Percentiles rank a stretch among this genome's conserved stretches.
Conservation (phyloP, 2,888 invertebrate species). For the Pardosa pseudoannulata region DNA sequence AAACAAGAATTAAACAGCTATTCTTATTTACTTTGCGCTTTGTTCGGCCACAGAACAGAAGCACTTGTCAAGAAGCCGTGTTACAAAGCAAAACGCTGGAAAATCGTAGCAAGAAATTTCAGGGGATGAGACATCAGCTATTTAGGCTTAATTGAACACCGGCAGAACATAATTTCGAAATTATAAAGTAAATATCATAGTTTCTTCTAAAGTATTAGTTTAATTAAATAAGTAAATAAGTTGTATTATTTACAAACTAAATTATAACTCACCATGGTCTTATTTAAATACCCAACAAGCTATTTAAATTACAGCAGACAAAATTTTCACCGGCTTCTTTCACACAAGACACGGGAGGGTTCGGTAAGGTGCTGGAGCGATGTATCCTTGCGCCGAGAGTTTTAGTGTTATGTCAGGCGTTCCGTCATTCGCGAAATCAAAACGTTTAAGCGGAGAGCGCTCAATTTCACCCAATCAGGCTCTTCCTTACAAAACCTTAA, state of each 20-base stretch:
- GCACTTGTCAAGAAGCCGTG: slow-evolving; percentile 27
- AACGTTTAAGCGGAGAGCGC: slow-evolving; percentile 55
- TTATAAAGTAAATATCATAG: background rate
- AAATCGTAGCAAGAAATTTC: slow-evolving; percentile 19
- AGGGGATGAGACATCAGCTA: slow-evolving; percentile 25
- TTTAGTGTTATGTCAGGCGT: slow-evolving; percentile 40
- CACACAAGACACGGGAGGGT: slow-evolving; percentile 68
- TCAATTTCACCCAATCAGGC: slow-evolving; percentile 53
- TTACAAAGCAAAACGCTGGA: background rate
- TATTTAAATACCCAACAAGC: slow-evolving; percentile 67
- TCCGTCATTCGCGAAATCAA: slow-evolving; percentile 65
- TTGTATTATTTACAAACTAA: slow-evolving; percentile 19
- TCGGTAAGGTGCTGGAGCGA: slow-evolving; percentile 42
- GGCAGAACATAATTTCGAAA: slow-evolving; percentile 24
- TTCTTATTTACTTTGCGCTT: slow-evolving; percentile 66
- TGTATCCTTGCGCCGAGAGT: slow-evolving; percentile 59
- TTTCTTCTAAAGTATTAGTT: background rate
- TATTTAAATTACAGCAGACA: slow-evolving; percentile 65
- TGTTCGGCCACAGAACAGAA: slow-evolving; percentile 32
- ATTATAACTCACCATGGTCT: slow-evolving; percentile 63
- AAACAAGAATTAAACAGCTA: slow-evolving; percentile 56
- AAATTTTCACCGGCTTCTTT: slow-evolving; percentile 72
- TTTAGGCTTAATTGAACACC: slow-evolving; percentile 68
- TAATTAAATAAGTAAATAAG: slow-evolving; percentile 1
- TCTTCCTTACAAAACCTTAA: slow-evolving; percentile 40